Evolutionary conservation across 2,797 vertebrate species (phyloP).

Genomic region (Natrix natrix): DNA sequence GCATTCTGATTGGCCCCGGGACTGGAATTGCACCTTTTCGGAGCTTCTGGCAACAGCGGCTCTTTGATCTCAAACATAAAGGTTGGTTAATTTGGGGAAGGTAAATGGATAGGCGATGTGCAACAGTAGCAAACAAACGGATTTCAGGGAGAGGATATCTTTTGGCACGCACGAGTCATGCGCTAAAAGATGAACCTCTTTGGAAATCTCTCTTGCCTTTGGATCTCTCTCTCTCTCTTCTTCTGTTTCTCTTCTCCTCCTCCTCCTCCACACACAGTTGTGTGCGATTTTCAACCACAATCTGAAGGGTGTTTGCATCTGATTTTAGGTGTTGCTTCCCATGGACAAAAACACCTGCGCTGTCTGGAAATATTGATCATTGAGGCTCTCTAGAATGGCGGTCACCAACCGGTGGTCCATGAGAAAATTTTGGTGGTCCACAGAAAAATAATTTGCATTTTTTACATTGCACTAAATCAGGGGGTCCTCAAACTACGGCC

Average conservation of each 20-base stretch:
- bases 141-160: not conserved
- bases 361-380: not conserved
- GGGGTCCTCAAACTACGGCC: no score
- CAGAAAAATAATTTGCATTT: no score
- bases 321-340: not conserved
- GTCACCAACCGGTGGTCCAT: no score
- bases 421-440: no score
- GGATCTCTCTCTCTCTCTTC: not conserved
- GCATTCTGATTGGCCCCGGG: slow-evolving; percentile 93
- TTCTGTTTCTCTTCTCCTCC: not conserved
- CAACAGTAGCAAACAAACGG: not conserved
- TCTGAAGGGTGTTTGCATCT: not conserved
- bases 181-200: not conserved
- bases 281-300: not conserved
- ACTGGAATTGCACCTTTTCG: slow-evolving; percentile 97
- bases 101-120: not conserved
- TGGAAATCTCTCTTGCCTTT: not conserved
- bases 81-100: slow-evolving; percentile 59
- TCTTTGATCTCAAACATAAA: slow-evolving; percentile 88
- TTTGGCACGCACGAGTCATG: not conserved
- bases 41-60: slow-evolving; percentile 97
- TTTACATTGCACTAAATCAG: no score
- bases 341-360: no score
- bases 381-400: not conserved
- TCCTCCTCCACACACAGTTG: not conserved